Evolutionary conservation across 23 tunicate species (phyloP).

Genomic region (Diplosoma virens): DNA sequence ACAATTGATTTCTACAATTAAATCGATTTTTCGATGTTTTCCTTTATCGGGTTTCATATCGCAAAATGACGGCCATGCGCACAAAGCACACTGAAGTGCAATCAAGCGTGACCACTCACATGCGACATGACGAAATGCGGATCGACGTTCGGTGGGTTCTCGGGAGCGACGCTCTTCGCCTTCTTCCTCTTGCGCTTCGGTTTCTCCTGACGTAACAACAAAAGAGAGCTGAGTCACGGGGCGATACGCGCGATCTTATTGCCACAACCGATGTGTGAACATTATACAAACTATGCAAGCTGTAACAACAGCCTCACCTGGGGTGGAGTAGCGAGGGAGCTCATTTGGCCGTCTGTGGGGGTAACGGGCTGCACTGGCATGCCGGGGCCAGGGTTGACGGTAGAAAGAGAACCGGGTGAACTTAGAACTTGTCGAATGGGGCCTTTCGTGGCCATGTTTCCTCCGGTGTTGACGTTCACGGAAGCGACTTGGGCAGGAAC

Average conservation of each 20-base stretch:
- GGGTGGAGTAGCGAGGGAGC: background rate
- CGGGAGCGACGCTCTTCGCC: slow-evolving; percentile 37
- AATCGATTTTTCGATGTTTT: too few relatives aligned
- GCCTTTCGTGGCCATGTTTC: slow-evolving; percentile 51
- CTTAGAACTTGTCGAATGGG: background rate
- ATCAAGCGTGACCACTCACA: too few relatives aligned
- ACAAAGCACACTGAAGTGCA: too few relatives aligned
- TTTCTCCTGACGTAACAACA: slow-evolving; percentile 51
- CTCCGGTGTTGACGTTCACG: slow-evolving; percentile 45
- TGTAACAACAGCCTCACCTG: background rate
- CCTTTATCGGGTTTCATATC: too few relatives aligned
- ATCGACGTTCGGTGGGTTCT: slow-evolving; percentile 26
- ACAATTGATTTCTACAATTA: too few relatives aligned
- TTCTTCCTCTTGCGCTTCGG: slow-evolving; percentile 71
- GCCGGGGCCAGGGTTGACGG: background rate
- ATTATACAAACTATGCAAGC: background rate
- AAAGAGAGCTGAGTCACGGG: too few relatives aligned
- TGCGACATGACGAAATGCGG: slow-evolving; percentile 12
- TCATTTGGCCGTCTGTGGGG: background rate
- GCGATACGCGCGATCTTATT: too few relatives aligned
- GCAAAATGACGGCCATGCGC: too few relatives aligned
- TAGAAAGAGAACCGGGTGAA: too few relatives aligned
- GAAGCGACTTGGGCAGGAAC: slow-evolving; percentile 47
- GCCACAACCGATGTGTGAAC: too few relatives aligned
- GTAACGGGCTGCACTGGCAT: slow-evolving; percentile 30